Base-by-base conservation (phyloP, 2,113 vertebrate species). In the Dasyurus viverrinus region DNA sequence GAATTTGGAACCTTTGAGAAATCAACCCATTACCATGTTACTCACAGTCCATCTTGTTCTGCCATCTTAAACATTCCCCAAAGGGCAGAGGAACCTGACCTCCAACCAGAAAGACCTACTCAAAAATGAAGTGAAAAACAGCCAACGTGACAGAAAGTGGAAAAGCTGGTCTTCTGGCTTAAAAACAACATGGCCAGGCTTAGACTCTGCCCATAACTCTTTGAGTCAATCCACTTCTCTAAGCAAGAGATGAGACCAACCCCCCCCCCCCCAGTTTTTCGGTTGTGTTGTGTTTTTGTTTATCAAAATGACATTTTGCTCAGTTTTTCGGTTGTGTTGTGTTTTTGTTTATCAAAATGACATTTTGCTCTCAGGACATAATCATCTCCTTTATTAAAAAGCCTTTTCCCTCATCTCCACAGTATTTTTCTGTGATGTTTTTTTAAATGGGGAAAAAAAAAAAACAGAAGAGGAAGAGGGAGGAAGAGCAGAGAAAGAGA, bases 381-480 rank as follows among this genome's bases (percentile, higher is more conserved):
- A 47, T 8, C 30, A 7, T 54, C 91, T 95, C 36, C 25, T 89
- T 93, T 23, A 9, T 30, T 46, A 14, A 24, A 60, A 8, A 53
- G 10, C 24, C 42, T 26, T 94, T 0, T 46, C 47, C 24, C 53
- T 48, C 53, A 25, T 42, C 14, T 53, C 47, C 90, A 76, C 30
- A 16, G 27, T 3, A 30, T 90, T 92, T 97, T 97, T 94, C 92
- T 27, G 3, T 96, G 46, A 89, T 90, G 92, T 96, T 89, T 97
- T 97, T 95, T 89, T 92, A 95, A 96, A 53, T 96, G 92, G 95
- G 95, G 92, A 93, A 97, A 96, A 97, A 47, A 96, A 97, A 96
- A 96, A 90, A 96, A 93, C 97, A 95, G 90, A 90, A 68, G 8
- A 91, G 27, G 55, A 27, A 94, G 14, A 91, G 36, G 76, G 96